Evolutionary conservation across 2,113 vertebrate genomes (phyloP), one percentile per base, ranked within the genome.

Genomic region (Actinemys pallida): DNA sequence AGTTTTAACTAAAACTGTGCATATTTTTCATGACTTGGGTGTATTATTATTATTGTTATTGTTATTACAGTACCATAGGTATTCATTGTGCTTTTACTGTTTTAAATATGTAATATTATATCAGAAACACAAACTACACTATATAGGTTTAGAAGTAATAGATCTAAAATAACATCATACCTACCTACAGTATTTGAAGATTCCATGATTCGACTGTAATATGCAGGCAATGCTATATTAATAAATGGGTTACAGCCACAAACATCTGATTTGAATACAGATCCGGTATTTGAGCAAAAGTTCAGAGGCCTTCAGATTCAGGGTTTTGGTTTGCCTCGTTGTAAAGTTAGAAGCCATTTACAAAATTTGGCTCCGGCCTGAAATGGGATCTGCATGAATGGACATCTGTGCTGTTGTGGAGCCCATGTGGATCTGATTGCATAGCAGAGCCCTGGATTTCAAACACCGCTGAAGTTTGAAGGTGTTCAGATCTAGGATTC

Each of bases 311-410:
- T 91, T 96, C 87, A 29, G 89, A 92, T 85, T 57, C 50, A 0
- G 0, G 56, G 45, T 22, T 95, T 95, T 93, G 79, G 45, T 65
- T 24, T 79, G 81, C 6, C 88, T 93, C 5, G 1, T 35, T 82
- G 59, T 83, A 91, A 94, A 9, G 11, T 81, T 95, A 81, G 87
- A 94, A 87, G 24, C 47, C 47, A 75, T 42, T 75, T 57, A 82
- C 42, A 93, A 95, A 94, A 52, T 90, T 95, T 93, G 92, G 69
- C 80, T 94, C 47, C 31, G 69, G 86, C 17, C 80, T 80, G 72
- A 86, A 81, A 90, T 92, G 0, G 25, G 45, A 86, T 79, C 76
- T 59, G 45, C 50, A 84, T 6, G 31, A 88, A 86, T 3, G 20
- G 76, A 95, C 54, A 45, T 59, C 12, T 29, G 83, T 69, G 52